Evolutionary conservation across 2,888 invertebrate species (phyloP), one percentile per base, ranked within the genome.

Genomic region (Plemyria rubiginata): DNA sequence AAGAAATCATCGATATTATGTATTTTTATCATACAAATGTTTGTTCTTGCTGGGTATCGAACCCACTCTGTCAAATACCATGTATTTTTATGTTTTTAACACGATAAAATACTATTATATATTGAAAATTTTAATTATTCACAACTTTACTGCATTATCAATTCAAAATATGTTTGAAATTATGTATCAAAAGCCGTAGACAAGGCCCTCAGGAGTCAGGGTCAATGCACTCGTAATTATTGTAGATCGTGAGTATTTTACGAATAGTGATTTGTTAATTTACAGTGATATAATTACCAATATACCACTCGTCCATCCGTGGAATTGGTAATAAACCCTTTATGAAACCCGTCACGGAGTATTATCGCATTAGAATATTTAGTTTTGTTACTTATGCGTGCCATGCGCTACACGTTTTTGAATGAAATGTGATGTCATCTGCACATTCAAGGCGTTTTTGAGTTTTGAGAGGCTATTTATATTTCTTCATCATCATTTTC

Each of bases 301-400:
- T 77, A 74, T 73, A 76, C 65, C 67, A 72, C 78, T 76, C 57
- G 63, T 71, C 63, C 66, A 61, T 66, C 70, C 86, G 82, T 87
- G 77, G 78, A 85, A 88, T 88, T 73, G 79, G 72, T 87, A 87
- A 88, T 87, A 78, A 73, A 73, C 68, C 74, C 70, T 69, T 78
- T 75, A 74, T 72, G 70, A 78, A 77, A 82, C 79, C 70, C 75
- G 81, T 83, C 84, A 86, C 79, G 84, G 80, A 67, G 58, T 71
- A 76, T 85, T 78, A 82, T 76, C 71, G 60, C 54, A 60, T 70
- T 66, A 64, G 62, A 61, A 66, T 70, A 63, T 55, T 74, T 74
- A 63, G 63, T 73, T 78, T 75, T 73, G 70, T 78, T 76, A 70
- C 73, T 74, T 77, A 58, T 66, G 67, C 46, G 60, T 66, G 67